Percentiles rank a stretch among this genome's conserved stretches.
These are phyloP conservation scores for Parascotia fuliginaria DNA, from an alignment of 2,888 invertebrate genomes.

Conservation along the genomic window DNA sequence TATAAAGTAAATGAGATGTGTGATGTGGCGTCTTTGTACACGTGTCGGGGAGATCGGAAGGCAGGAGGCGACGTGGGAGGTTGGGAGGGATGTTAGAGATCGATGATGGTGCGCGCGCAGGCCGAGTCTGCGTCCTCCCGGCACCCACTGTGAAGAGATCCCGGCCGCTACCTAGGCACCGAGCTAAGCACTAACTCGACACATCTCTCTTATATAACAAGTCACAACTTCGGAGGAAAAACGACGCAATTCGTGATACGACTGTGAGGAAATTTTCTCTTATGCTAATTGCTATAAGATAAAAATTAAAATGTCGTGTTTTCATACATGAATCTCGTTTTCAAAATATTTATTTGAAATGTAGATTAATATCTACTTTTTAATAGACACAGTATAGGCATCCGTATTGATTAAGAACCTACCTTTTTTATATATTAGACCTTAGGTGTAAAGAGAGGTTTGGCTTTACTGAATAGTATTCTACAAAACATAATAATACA, in stretches of 20 bases:
- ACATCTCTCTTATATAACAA: conserved; percentile 9
- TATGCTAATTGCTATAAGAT: no score
- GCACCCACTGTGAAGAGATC: conserved; percentile 58
- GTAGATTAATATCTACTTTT: no score
- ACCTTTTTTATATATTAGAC: no score
- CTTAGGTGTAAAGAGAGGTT: no score
- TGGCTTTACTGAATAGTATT: background rate
- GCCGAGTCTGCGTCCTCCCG: conserved; percentile 37
- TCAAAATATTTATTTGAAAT: no score
- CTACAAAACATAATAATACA: no score
- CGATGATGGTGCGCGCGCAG: conserved; percentile 74
- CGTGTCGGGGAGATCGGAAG: conserved; percentile 51
- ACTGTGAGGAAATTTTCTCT: no score
- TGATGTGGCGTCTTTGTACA: conserved; percentile 61
- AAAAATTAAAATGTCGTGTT: no score
- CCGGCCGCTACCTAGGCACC: conserved; percentile 45
- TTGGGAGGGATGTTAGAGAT: conserved; percentile 59
- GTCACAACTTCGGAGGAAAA: no score
- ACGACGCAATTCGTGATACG: no score
- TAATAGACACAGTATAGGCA: no score
- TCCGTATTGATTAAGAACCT: background rate
- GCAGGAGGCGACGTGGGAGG: conserved; percentile 31
- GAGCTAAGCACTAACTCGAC: conserved; percentile 31
- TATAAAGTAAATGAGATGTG: conserved; percentile 59
- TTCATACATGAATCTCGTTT: no score